Base-by-base conservation (phyloP, 2,888 invertebrate genomes). In the Ormyrus labotus region DNA sequence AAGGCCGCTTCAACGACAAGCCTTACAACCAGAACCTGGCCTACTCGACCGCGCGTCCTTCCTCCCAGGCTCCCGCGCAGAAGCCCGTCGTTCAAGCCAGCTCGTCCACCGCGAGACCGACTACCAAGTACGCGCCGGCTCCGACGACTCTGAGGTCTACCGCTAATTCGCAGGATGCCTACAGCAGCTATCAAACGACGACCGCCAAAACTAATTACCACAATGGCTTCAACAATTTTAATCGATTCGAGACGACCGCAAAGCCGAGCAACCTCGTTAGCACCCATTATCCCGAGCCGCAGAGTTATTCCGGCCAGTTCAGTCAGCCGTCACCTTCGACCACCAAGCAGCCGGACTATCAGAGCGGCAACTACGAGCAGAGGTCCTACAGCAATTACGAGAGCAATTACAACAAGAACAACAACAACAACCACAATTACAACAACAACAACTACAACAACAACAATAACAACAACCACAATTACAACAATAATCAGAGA, bases 311-410 rank as follows among this genome's bases (percentile, higher is more conserved):
- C 6, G 45, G 10, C 8, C 73, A 73, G 19, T 67, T 50, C 13
- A 63, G 45, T 47, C 77, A 71, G 50, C 58, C 48, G 0, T 9
- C 48, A 0, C 89, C 82, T 84, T 88, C 64, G 90, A 91, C 83
- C 89, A 91, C 81, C 89, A 91, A 85, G 83, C 88, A 69, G 6
- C 86, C 89, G 73, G 91, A 92, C 82, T 90, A 91, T 86, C 89
- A 90, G 64, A 55, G 10, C 5, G 10, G 64, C 19, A 70, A 70
- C 53, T 34, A 51, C 45, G 57, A 77, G 0, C 63, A 65, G 47
- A 48, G 7, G 10, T 47, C 8, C 13, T 57, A 61, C 45, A 68
- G 53, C 48, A 73, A 79, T 57, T 50, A 73, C 51, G 10, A 73
- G 1, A 79, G 61, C 63, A 71, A 80, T 47, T 48, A 80, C n/a